phyloP scores from a whole-genome alignment of 2,113 vertebrate species.

The Corvus hawaiiensis region DNA sequence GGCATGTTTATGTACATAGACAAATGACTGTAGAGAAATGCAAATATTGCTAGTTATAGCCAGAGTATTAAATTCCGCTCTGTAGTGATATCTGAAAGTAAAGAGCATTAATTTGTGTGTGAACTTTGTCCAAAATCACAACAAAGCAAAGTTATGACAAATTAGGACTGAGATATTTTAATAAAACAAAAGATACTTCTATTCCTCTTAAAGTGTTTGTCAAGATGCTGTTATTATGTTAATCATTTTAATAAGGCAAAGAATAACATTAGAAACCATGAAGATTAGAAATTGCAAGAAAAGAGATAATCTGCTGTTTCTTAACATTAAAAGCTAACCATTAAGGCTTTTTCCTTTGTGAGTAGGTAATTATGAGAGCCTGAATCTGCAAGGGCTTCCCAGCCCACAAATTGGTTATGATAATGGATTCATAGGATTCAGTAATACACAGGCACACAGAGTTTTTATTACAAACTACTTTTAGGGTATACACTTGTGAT shows the following conservation, averaged over 20 bases:
- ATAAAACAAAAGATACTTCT: constrained; percentile 56
- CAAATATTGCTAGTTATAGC: neutral
- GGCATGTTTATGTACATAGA: neutral
- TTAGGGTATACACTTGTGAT: neutral
- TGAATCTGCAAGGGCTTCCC: rapidly evolving
- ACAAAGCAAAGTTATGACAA: constrained; percentile 66
- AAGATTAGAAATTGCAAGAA: constrained; percentile 69
- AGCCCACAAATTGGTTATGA: neutral
- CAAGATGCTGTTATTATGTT: constrained; percentile 66
- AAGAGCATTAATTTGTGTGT: neutral
- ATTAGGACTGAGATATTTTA: constrained; percentile 52
- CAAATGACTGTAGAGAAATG: neutral
- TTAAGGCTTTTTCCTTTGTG: constrained; percentile 40
- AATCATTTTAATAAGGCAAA: constrained; percentile 78
- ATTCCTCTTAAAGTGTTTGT: constrained; percentile 60
- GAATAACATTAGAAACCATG: constrained; percentile 75
- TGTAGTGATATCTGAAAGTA: neutral
- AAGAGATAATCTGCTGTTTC: constrained; percentile 44
- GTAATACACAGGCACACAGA: neutral
- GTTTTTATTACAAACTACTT: neutral
- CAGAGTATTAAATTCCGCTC: neutral
- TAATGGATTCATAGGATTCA: neutral
- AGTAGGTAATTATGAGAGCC: neutral
- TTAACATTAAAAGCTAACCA: constrained; percentile 48
- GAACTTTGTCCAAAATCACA: neutral